phyloP scores from a whole-genome alignment of 2,888 invertebrate species.

The Atrina japonica region DNA sequence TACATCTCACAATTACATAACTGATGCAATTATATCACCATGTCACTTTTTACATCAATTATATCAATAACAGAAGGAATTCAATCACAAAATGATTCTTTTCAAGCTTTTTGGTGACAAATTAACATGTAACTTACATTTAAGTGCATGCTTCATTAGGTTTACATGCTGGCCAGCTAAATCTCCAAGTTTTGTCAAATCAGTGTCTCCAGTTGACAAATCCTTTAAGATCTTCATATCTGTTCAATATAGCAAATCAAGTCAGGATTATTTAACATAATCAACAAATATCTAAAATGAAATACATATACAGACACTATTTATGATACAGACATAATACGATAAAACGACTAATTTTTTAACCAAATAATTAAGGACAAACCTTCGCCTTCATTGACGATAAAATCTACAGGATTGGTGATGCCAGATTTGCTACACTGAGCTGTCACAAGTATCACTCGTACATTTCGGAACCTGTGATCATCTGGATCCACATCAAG shows the following conservation, averaged over 20 bases:
- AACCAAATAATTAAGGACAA: neutral
- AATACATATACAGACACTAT: too few species aligned
- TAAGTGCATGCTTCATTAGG: slow-evolving; percentile 71
- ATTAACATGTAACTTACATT: too few species aligned
- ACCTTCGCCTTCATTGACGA: slow-evolving; percentile 80
- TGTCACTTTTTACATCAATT: too few species aligned
- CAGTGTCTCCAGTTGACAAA: slow-evolving; percentile 68
- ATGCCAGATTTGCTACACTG: slow-evolving; percentile 78
- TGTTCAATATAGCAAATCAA: slow-evolving; percentile 44
- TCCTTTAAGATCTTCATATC: slow-evolving; percentile 75
- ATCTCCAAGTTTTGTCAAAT: slow-evolving; percentile 61
- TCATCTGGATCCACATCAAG: slow-evolving; percentile 71
- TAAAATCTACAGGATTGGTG: slow-evolving; percentile 77
- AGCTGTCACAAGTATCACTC: slow-evolving; percentile 74
- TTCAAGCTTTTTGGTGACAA: too few species aligned
- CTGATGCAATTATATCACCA: too few species aligned
- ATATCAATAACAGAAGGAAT: too few species aligned
- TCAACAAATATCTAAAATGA: neutral
- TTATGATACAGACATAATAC: too few species aligned
- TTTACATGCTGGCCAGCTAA: slow-evolving; percentile 67
- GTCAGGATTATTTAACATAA: too few species aligned
- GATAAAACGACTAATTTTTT: too few species aligned
- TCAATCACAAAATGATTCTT: too few species aligned
- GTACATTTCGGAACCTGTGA: slow-evolving; percentile 69
- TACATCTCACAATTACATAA: too few species aligned